Percentiles rank a stretch among this genome's conserved stretches.
Evolutionary conservation across 1,140 invertebrate species (phyloP).

Genomic region (Bombyx mori): ASM3026992v2 NC_085109.1:7625501-7626000

Average conservation of each 20-base stretch:
- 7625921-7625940: too few relatives aligned
- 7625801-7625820: slow-evolving; percentile 42
- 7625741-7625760: slow-evolving; percentile 35
- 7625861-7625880: neutral
- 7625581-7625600: neutral
- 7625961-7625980: too few relatives aligned
- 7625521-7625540: too few relatives aligned
- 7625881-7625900: too few relatives aligned
- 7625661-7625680: slow-evolving; percentile 48
- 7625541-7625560: too few relatives aligned
- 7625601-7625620: slow-evolving; percentile 42
- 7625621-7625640: slow-evolving; percentile 50
- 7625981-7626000: too few relatives aligned
- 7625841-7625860: slow-evolving; percentile 45
- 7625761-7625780: slow-evolving; percentile 34
- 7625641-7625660: slow-evolving; percentile 53
- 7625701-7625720: slow-evolving; percentile 37
- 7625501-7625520: too few relatives aligned
- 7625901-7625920: too few relatives aligned
- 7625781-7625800: slow-evolving; percentile 44
- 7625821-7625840: slow-evolving; percentile 39
- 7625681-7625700: slow-evolving; percentile 44
- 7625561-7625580: neutral
- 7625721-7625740: slow-evolving; percentile 48
- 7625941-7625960: too few relatives aligned